A percentile compares a stretch with the other conserved stretches of the same genome.
These are phyloP conservation scores for Phrynosoma blainvillii DNA, from an alignment of 2,113 vertebrate genomes.

Conservation along the genomic window DNA sequence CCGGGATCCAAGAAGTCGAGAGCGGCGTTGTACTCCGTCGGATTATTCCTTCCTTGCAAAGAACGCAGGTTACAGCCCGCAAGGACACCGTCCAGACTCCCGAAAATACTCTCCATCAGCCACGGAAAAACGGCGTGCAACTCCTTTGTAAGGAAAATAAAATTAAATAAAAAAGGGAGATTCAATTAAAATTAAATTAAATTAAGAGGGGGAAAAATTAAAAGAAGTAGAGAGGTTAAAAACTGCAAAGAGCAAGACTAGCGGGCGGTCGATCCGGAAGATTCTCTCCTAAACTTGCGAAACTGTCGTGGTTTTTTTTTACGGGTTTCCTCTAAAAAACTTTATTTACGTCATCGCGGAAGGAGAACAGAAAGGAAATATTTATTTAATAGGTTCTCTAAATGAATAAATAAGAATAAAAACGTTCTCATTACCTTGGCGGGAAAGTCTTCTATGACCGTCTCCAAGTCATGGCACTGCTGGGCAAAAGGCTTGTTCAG, in stretches of 20 bases:
- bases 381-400: too few species aligned
- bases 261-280: too few species aligned
- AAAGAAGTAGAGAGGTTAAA: too few species aligned
- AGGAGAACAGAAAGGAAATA: too few species aligned
- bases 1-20: slow-evolving; percentile 91
- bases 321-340: too few species aligned
- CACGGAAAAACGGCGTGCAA: slow-evolving; percentile 90
- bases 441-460: slow-evolving; percentile 92
- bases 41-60: slow-evolving; percentile 80
- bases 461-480: slow-evolving; percentile 89
- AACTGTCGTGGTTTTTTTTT: too few species aligned
- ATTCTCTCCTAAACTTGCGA: too few species aligned
- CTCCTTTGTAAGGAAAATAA: slow-evolving; percentile 77
- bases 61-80: slow-evolving; percentile 91
- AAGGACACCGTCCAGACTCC: slow-evolving; percentile 89
- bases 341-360: too few species aligned
- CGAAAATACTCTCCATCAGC: slow-evolving; percentile 93
- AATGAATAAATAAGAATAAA: neutral
- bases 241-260: too few species aligned
- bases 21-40: slow-evolving; percentile 80
- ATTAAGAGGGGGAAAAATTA: too few species aligned
- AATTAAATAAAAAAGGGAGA: too few species aligned
- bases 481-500: slow-evolving; percentile 88
- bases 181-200: too few species aligned
- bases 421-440: slow-evolving; percentile 87